These are phyloP conservation scores for Hemibagrus guttatus DNA, from an alignment of 2,797 vertebrate genomes.

Conservation along the genomic window DNA sequence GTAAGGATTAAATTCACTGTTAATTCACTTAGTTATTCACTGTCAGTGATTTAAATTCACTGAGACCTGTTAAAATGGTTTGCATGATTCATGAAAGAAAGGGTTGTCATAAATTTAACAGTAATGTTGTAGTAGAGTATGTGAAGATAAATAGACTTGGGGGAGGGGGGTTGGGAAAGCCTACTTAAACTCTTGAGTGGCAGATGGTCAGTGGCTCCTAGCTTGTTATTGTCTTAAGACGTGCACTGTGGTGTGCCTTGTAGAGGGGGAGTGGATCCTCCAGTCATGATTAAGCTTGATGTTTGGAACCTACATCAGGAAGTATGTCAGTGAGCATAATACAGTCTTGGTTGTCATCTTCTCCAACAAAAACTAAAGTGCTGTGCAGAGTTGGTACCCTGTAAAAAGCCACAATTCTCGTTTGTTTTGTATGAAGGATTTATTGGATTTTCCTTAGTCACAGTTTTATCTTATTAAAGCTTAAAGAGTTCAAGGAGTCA, in stretches of 20 bases:
- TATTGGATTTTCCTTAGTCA: constrained; percentile 42
- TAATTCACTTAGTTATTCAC: too few relatives aligned
- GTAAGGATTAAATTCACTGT: not conserved
- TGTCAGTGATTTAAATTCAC: too few relatives aligned
- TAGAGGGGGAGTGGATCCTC: constrained; percentile 37
- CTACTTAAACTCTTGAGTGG: constrained; percentile 49
- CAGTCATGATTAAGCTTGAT: constrained; percentile 31
- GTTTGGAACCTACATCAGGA: not conserved
- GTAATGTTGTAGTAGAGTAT: not conserved
- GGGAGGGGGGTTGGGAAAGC: constrained; percentile 37
- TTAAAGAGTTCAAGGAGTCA: not conserved
- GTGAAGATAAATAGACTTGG: constrained; percentile 27
- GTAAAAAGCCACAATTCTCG: not conserved
- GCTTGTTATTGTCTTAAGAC: constrained; percentile 28
- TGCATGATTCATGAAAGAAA: not conserved
- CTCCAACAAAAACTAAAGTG: not conserved
- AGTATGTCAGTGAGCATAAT: not conserved
- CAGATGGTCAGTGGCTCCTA: constrained; percentile 48
- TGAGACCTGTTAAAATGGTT: too few relatives aligned
- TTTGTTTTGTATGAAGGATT: constrained; percentile 37
- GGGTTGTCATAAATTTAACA: too few relatives aligned
- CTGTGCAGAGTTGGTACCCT: not conserved
- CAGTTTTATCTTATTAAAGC: constrained; percentile 26
- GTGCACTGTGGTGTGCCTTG: constrained; percentile 25
- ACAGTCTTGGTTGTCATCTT: not conserved